phyloP scores from a whole-genome alignment of 2,888 invertebrate species.

The Mactromeris polynyma region DNA sequence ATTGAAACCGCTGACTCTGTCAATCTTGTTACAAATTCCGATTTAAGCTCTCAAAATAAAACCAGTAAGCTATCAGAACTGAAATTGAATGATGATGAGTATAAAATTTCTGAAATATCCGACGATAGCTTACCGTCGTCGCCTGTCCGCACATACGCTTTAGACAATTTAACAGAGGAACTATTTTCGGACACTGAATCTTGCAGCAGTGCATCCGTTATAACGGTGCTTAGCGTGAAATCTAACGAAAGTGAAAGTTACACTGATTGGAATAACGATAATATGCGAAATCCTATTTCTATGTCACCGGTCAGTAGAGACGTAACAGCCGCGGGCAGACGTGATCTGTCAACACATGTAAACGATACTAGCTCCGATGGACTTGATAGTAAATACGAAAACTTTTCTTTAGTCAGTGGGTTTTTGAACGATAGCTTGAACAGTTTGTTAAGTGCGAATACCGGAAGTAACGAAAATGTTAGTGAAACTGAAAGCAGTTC shows the following conservation, averaged over 20 bases:
- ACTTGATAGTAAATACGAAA: slow-evolving; percentile 51
- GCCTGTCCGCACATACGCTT: slow-evolving; percentile 72
- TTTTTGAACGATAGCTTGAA: slow-evolving; percentile 68
- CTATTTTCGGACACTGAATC: slow-evolving; percentile 74
- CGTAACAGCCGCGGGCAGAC: slow-evolving; percentile 34
- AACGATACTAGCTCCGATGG: slow-evolving; percentile 34
- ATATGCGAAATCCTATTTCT: slow-evolving; percentile 5
- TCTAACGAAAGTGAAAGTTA: slow-evolving; percentile 64
- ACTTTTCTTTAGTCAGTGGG: slow-evolving; percentile 63
- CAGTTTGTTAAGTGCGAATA: slow-evolving; percentile 60
- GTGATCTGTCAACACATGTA: slow-evolving; percentile 38
- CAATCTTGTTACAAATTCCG: neutral
- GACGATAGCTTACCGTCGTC: slow-evolving; percentile 70
- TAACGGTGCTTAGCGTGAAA: slow-evolving; percentile 76
- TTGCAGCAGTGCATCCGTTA: slow-evolving; percentile 74
- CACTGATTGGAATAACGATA: slow-evolving; percentile 30
- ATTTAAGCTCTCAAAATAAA: neutral
- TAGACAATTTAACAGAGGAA: slow-evolving; percentile 70
- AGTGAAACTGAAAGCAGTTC: slow-evolving; percentile 48
- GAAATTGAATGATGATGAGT: slow-evolving; percentile 47
- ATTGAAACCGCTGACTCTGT: neutral
- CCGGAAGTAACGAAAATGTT: slow-evolving; percentile 43
- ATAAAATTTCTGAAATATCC: slow-evolving; percentile 49
- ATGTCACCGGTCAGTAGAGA: slow-evolving; percentile 13
- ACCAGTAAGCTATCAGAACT: slow-evolving; percentile 1